phyloP scores from a whole-genome alignment of 2,888 invertebrate species.

The Hydroisotoma schaefferi region DNA sequence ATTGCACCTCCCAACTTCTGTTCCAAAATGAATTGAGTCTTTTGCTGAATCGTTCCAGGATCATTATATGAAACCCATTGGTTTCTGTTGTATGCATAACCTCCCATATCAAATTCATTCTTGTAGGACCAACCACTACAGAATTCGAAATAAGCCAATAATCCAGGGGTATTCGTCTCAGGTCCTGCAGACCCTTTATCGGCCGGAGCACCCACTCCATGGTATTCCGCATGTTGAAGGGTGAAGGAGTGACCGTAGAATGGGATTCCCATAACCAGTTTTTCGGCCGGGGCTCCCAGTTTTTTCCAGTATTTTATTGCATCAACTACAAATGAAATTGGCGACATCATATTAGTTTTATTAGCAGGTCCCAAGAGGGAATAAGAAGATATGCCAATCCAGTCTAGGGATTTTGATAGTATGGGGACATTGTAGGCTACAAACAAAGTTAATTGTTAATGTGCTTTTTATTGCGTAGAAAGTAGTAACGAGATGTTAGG shows the following conservation, averaged over 20 bases:
- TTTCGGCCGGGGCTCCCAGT: constrained; percentile 63
- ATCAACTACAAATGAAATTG: constrained; percentile 48
- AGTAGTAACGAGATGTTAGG: not conserved
- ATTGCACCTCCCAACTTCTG: constrained; percentile 49
- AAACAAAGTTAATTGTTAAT: not conserved
- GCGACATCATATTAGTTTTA: too few relatives aligned
- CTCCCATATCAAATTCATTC: constrained; percentile 49
- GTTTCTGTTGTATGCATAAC: constrained; percentile 51
- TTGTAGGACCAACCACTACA: constrained; percentile 49
- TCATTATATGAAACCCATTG: constrained; percentile 54
- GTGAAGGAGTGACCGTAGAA: constrained; percentile 82
- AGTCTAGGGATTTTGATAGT: constrained; percentile 50
- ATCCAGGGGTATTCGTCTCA: constrained; percentile 77
- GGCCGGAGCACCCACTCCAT: constrained; percentile 53
- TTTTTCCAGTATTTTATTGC: constrained; percentile 23
- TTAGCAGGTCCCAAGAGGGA: constrained; percentile 57
- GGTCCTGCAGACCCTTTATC: constrained; percentile 76
- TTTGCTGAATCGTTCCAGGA: constrained; percentile 49
- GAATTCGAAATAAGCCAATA: constrained; percentile 82
- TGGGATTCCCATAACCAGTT: constrained; percentile 74
- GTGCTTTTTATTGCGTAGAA: not conserved
- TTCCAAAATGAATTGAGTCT: constrained; percentile 50
- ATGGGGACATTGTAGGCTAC: constrained; percentile 50
- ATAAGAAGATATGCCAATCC: constrained; percentile 52
- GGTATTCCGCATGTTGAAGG: constrained; percentile 52